phyloP scores from a whole-genome alignment of 2,113 vertebrate genomes.

The Actinemys pallida region DNA sequence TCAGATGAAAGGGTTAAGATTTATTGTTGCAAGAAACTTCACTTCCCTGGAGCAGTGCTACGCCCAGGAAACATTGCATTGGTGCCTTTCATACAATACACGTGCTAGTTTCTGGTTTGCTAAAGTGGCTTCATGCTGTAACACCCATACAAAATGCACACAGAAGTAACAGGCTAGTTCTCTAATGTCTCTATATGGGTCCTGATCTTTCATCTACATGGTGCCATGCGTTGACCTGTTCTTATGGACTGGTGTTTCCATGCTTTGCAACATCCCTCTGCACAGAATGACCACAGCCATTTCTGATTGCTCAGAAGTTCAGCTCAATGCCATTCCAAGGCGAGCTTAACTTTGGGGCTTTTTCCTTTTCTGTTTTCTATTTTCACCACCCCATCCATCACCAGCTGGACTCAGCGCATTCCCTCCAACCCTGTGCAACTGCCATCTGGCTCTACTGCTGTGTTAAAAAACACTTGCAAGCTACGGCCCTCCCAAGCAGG shows the following conservation, averaged over 20 bases:
- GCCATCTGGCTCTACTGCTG: slow-evolving; percentile 20
- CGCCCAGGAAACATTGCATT: background rate
- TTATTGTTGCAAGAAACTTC: background rate
- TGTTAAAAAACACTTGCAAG: slow-evolving; percentile 1
- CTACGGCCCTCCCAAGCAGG: background rate
- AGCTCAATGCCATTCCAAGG: background rate
- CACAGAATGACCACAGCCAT: background rate
- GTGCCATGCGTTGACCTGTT: background rate
- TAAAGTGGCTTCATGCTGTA: background rate
- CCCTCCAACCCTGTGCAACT: background rate
- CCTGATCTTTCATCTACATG: background rate
- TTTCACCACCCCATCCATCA: background rate
- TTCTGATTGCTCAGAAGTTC: background rate
- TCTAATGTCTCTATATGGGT: background rate
- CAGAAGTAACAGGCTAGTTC: background rate
- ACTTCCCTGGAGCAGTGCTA: background rate
- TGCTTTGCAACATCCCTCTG: background rate
- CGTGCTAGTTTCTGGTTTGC: background rate
- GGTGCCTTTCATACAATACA: background rate
- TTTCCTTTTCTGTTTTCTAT: background rate
- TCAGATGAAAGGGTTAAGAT: background rate
- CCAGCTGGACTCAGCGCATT: background rate
- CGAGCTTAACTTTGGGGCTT: background rate
- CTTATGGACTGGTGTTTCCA: background rate
- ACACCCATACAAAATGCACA: background rate